These are phyloP conservation scores for Trematomus loennbergii DNA, from an alignment of 2,113 vertebrate species.

Conservation along the genomic window DNA sequence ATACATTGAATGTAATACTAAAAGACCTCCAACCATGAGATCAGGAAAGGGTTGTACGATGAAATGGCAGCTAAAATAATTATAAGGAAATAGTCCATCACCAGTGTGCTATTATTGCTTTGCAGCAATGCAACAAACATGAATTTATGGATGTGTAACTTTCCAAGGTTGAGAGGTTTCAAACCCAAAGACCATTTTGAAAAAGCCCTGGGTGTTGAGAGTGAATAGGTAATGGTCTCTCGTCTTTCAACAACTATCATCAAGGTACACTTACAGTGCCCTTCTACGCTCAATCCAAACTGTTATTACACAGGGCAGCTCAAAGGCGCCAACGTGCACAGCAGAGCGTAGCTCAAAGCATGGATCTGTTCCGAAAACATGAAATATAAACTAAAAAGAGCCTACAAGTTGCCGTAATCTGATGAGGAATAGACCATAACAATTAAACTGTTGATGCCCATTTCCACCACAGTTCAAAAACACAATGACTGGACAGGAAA, in stretches of 20 bases:
- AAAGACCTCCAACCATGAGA: neutral
- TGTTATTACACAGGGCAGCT: conserved; percentile 29
- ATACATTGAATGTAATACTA: no score
- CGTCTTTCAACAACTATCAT: conserved; percentile 42
- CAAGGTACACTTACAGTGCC: conserved; percentile 29
- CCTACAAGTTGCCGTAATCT: conserved; percentile 23
- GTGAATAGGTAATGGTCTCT: conserved; percentile 43
- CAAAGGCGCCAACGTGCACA: conserved; percentile 24
- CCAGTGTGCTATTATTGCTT: neutral
- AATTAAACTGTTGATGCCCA: conserved; percentile 45
- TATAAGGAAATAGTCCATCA: neutral
- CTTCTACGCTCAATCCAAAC: conserved; percentile 23
- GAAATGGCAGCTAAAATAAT: neutral
- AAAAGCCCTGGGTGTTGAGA: conserved; percentile 1
- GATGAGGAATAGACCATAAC: conserved; percentile 27
- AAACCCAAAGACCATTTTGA: conserved; percentile 4
- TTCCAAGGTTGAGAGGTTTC: conserved; percentile 26
- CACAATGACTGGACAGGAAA: conserved; percentile 52
- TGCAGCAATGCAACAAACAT: neutral
- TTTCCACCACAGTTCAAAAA: conserved; percentile 40
- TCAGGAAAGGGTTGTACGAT: neutral
- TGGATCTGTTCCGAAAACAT: conserved; percentile 27
- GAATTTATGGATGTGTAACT: conserved; percentile 15
- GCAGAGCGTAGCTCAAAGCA: conserved; percentile 7
- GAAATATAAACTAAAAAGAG: conserved; percentile 18